Evolutionary conservation across 2,113 vertebrate genomes (phyloP).

Genomic region (Hippocampus comes): DNA sequence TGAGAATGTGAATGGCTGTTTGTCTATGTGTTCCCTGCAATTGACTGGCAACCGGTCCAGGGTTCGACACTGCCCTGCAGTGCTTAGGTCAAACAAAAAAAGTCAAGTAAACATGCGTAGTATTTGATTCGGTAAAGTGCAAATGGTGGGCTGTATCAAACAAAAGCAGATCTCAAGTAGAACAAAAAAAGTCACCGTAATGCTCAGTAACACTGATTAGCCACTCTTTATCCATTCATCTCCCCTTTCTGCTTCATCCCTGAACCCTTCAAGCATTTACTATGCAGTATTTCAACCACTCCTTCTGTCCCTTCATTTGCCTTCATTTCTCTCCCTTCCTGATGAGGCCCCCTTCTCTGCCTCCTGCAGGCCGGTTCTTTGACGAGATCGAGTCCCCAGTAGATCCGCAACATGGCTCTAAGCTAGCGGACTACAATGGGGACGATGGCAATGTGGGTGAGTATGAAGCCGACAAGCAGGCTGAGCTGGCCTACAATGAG

Average conservation of each 20-base stretch:
- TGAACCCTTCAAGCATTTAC: constrained; percentile 31
- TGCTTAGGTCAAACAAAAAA: not conserved
- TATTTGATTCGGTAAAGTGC: not conserved
- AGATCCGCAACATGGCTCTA: constrained; percentile 98
- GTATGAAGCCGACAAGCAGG: constrained; percentile 99
- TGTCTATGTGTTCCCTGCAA: too few species aligned
- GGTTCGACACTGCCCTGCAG: not conserved
- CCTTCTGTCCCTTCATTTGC: constrained; percentile 49
- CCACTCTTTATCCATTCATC: constrained; percentile 2
- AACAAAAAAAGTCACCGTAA: not conserved
- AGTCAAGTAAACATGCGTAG: not conserved
- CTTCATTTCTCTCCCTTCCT: constrained; percentile 76
- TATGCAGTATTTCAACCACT: constrained; percentile 35
- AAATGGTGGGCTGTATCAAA: not conserved
- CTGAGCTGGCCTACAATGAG: constrained; percentile 99
- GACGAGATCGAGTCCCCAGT: constrained; percentile 99
- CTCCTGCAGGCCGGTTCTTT: constrained; percentile 99
- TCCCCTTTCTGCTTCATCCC: constrained; percentile 26
- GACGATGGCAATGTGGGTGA: constrained; percentile 99
- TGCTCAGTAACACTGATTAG: not conserved
- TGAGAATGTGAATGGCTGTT: too few species aligned
- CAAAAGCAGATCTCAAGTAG: not conserved
- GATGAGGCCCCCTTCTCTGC: constrained; percentile 87
- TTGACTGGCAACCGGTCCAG: too few species aligned
- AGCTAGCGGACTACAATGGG: constrained; percentile 99